Base-by-base conservation (phyloP, 1,140 invertebrate genomes). In the Macrotrachela quadricornifera region DNA sequence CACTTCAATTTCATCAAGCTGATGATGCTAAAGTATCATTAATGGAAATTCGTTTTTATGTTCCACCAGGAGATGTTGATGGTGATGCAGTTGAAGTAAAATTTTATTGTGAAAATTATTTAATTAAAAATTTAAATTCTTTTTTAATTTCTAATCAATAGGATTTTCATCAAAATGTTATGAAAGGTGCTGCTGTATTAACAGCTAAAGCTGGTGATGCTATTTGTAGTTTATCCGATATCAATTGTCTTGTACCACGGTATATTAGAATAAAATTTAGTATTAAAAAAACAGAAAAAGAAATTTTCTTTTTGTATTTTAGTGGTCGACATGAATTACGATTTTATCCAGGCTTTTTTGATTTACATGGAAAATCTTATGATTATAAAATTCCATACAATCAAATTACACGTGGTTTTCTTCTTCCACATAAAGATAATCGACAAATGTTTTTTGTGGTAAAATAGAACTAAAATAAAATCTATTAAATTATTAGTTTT, bases 321-420 rank as follows among this genome's bases (percentile, higher is more conserved):
- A 87, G 85, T 74, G 94, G 94, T 78, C 86, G 94, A 57, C 99
- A 99, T 66, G 94, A 99, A 66, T 91, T 99, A 68, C 97, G 97
- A 74, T 80, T 99, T 44, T 99, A 92, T 64, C 82, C 84, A 53
- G 80, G 85, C 2, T 97, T 96, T 69, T 83, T 99, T 63, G 91
- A 97, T 73, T 78, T 99, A 50, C 94, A 99, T 66, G 94, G 94
- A 71, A 99, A 99, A 78, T 96, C 94, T 0, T 97, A 95, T 68
- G 92, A 99, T 73, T 99, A 97, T 72, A 99, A 99, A 72, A 95
- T 99, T 60, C 87, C 91, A 0, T 84, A 91, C 76, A 84, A 84
- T 1, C 92, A 88, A 0, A 87, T 97, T 13, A 72, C 92, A 10
- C 77, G 94, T 18, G 67, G 97, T 10, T 97, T 97, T 64, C 73